Evolutionary conservation across 2,888 invertebrate genomes (phyloP), one percentile per base, ranked within the genome.

Genomic region (Tubulanus polymorphus): DNA sequence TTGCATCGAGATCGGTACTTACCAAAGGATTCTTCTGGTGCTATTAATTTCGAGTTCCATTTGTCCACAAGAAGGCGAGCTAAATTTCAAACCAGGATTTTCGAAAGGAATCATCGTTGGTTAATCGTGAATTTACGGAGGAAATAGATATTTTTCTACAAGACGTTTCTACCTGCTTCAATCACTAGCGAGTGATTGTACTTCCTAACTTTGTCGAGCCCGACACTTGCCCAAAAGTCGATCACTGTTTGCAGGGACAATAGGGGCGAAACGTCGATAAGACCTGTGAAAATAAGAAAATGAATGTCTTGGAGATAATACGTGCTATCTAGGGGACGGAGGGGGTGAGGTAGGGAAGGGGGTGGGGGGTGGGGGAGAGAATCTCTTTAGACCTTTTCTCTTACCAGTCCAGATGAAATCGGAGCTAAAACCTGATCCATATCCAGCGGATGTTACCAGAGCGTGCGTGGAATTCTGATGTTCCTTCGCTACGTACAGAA

Each of bases 401-500:
- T 55, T 60, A 74, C 76, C 76, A 68, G 71, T 56, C 78, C 78
- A 78, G n/a, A 73, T 67, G 59, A 74, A 78, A 56, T 76, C 74
- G 3, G 76, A 74, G 55, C 64, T 70, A 56, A 76, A 75, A 0
- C 76, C 76, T 18, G 70, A 71, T 6, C 72, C 74, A 63, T 69
- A 72, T n/a, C 78, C 78, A 68, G 76, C 75, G 3, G 78, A 78
- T 30, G 73, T 63, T 48, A 76, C 62, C 20, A 72, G 62, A n/a
- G 78, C 75, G 47, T 67, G 59, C 18, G 68, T 67, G 20, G 55
- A 53, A 1, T 48, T 5, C 59, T 75, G 70, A 20, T 66, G 62
- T 3, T 66, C 63, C 54, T 55, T 65, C 37, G 61, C 65, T 1
- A 75, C 74, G 62, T 74, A 76, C 61, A 76, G 57, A 48, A 77